Evolutionary conservation across 2,113 vertebrate species (phyloP), one percentile per base, ranked within the genome.

Genomic region (Centrocercus urophasianus): DNA sequence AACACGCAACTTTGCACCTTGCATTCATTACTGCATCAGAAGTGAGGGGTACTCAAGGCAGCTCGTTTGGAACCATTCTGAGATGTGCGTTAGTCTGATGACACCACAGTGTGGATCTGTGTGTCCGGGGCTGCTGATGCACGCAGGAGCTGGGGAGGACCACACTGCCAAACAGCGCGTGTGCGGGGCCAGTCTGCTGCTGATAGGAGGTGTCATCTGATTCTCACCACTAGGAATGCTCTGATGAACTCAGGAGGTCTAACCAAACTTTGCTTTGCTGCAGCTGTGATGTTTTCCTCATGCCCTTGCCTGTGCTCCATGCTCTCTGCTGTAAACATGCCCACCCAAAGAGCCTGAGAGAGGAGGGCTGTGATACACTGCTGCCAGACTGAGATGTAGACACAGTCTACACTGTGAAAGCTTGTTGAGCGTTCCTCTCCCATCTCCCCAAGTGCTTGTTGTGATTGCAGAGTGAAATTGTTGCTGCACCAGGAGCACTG

Each of bases 301-400:
- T 93, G 83, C 65, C 65, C 82, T 48, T 84, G 86, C 52, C 78
- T 54, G 47, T 30, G 72, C 69, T 96, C 61, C 61, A 72, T 40
- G 50, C 27, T 93, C 70, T 76, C n/a, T 88, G 88, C 48, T 94
- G 84, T 94, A 96, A 96, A 96, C 78, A 91, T 83, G 91, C 90
- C 95, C 95, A 97, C 94, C 93, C 94, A 95, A 90, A 95, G 86
- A 95, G 95, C 77, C 90, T 86, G 83, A 81, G 90, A 95, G 75
- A 88, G 36, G 43, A 91, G 85, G 43, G 32, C 79, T 93, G 82
- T 42, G 60, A 83, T 72, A 71, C 63, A 73, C 69, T 90, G 90
- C 88, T 95, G 76, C 79, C 79, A 94, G 88, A 88, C 25, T 32
- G 24, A 40, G 65, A 52, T 66, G 45, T 70, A 28, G 69, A 38